Evolutionary conservation across 2,888 invertebrate species (phyloP), one percentile per base, ranked within the genome.

Genomic region (Linyphia triangularis): DNA sequence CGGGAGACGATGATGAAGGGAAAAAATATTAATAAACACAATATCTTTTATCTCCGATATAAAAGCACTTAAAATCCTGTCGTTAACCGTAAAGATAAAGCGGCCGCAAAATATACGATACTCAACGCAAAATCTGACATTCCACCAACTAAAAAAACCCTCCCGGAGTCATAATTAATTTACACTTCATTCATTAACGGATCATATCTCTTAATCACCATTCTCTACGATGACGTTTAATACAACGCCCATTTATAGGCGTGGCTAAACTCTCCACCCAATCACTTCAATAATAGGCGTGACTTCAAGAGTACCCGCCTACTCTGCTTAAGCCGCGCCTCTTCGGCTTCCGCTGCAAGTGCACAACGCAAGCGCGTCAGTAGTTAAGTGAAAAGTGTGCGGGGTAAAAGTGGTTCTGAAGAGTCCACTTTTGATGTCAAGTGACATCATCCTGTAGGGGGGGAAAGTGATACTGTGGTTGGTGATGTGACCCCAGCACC

Each of bases 101-200:
- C 85, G 79, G 72, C 26, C 65, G 72, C 72, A 30, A 79, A 86
- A 86, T 81, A 81, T 81, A 86, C 57, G 86, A 81, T 28, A 75
- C 33, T 63, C 79, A 75, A 37, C 86, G 86, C 37, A 73, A 81
- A 86, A 79, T 79, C 65, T 86, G 86, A 86, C 86, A 79, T 73
- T 75, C 72, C 77, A 40, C 33, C n/a, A 33, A 40, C 37, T 77
- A 61, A 79, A 86, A 86, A 69, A 61, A 73, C n/a, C 9, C n/a
- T n/a, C 61, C 16, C 16, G 57, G 79, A 78, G 73, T 73, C 65
- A 73, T 86, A 86, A 86, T 86, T 86, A 86, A 86, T 86, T 86
- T 86, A 86, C 86, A 86, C 81, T 86, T 86, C 81, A 86, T 86
- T 86, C 86, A 86, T 86, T 86, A 86, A 59, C 75, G 37, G 79